phyloP scores from a whole-genome alignment of 2,113 vertebrate species.

The Polypterus bichir region DNA sequence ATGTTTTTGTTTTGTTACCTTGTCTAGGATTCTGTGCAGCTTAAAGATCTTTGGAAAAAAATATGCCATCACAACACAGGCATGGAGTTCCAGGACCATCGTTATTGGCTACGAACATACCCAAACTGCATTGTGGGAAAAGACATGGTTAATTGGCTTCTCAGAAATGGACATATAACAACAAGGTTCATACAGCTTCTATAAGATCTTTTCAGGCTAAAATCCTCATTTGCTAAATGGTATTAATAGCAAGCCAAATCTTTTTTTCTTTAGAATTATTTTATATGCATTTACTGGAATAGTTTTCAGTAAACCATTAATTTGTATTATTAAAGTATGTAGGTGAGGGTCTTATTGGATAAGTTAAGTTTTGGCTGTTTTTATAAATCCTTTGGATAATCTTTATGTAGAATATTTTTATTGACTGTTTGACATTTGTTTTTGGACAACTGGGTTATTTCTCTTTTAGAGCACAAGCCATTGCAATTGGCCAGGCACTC shows the following conservation, averaged over 20 bases:
- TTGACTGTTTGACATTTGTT: not conserved
- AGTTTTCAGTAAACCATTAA: not conserved
- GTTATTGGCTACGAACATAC: conserved; percentile 92
- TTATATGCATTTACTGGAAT: not conserved
- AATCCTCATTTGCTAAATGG: no score
- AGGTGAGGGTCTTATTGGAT: no score
- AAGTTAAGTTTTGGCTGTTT: no score
- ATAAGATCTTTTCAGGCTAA: not conserved
- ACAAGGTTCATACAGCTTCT: conserved; percentile 51
- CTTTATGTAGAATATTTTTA: not conserved
- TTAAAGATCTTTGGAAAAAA: conserved; percentile 95
- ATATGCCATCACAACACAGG: conserved; percentile 90
- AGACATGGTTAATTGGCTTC: conserved; percentile 93
- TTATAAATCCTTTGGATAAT: no score
- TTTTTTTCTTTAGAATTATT: not conserved
- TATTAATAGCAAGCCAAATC: not conserved
- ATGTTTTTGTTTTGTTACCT: not conserved
- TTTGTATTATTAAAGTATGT: not conserved
- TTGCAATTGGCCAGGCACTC: conserved; percentile 88
- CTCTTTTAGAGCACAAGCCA: conserved; percentile 74
- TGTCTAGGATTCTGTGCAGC: conserved; percentile 80
- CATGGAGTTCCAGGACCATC: conserved; percentile 97
- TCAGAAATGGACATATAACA: conserved; percentile 85
- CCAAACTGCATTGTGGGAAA: conserved; percentile 97
- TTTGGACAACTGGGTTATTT: not conserved